Percentiles rank a stretch among this genome's conserved stretches.
Evolutionary conservation across 1,140 invertebrate genomes (phyloP).

Genomic region (Spodoptera litura): DNA sequence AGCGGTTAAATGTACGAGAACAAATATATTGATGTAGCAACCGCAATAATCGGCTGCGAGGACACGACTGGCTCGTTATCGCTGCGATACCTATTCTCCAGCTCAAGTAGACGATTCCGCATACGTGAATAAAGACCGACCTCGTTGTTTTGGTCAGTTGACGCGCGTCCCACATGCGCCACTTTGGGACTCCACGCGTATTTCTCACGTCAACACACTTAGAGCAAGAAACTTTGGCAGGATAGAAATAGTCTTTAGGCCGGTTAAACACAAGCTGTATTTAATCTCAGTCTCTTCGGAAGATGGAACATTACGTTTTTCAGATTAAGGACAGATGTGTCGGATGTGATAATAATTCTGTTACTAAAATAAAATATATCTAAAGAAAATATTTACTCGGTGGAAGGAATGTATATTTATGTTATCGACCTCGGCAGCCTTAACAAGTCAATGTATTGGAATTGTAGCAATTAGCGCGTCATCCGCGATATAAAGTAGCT

Average conservation of each 20-base stretch:
- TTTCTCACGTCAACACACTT: slow-evolving; percentile 62
- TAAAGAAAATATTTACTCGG: not conserved
- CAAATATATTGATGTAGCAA: slow-evolving; percentile 66
- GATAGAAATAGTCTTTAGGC: slow-evolving; percentile 39
- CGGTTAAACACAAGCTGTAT: slow-evolving; percentile 12
- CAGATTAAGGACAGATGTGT: slow-evolving; percentile 24
- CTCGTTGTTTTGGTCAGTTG: slow-evolving; percentile 78
- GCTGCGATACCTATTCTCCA: slow-evolving; percentile 74
- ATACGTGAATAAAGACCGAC: slow-evolving; percentile 69
- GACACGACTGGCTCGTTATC: slow-evolving; percentile 82
- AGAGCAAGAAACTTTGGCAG: slow-evolving; percentile 32
- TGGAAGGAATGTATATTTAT: slow-evolving; percentile 32
- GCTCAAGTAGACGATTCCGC: slow-evolving; percentile 62
- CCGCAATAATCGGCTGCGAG: slow-evolving; percentile 81
- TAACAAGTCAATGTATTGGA: slow-evolving; percentile 53
- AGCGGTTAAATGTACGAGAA: slow-evolving; percentile 52
- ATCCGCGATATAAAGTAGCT: slow-evolving; percentile 57
- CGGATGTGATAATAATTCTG: slow-evolving; percentile 30
- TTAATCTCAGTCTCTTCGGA: slow-evolving; percentile 15
- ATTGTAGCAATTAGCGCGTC: slow-evolving; percentile 53
- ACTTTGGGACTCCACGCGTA: slow-evolving; percentile 55
- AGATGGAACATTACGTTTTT: slow-evolving; percentile 5
- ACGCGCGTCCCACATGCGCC: slow-evolving; percentile 72
- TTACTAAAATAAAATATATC: slow-evolving; percentile 24
- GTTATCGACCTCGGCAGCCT: slow-evolving; percentile 43